Conservation (phyloP, 2,113 vertebrate species). For the Sturnus vulgaris region DNA sequence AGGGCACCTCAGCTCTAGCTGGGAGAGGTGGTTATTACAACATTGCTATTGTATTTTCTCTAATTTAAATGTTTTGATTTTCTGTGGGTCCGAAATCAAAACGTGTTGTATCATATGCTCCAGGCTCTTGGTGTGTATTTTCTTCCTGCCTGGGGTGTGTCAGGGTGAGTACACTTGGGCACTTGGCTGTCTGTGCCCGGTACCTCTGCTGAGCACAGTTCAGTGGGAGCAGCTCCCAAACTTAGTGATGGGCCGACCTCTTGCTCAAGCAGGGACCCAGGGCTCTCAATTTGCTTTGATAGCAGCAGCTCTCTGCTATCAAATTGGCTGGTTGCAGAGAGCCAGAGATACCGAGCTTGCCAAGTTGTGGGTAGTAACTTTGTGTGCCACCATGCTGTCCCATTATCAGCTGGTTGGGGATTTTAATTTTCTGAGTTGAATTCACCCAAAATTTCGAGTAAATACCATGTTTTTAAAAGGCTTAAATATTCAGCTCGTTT, state of each 20-base stretch:
- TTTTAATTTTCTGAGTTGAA: neutral
- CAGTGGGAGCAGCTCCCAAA: neutral
- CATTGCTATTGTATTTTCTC: neutral
- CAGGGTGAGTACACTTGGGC: neutral
- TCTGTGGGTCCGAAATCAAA: neutral
- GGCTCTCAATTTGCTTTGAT: neutral
- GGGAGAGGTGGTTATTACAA: neutral
- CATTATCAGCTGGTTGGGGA: neutral
- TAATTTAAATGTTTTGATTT: neutral
- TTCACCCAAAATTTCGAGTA: neutral
- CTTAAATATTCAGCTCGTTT: fast-evolving
- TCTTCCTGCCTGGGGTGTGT: neutral
- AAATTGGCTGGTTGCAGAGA: neutral
- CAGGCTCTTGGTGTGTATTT: fast-evolving
- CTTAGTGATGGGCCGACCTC: neutral
- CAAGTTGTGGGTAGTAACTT: neutral
- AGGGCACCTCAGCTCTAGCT: neutral
- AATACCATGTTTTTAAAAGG: neutral
- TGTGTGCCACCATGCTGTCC: neutral
- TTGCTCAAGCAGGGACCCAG: neutral
- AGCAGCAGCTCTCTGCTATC: neutral
- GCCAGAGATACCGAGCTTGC: fast-evolving
- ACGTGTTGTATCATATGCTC: neutral
- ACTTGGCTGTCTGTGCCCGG: neutral
- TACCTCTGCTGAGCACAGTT: neutral